These are phyloP conservation scores for Drosophila pegasa DNA, from an alignment of 2,888 invertebrate species.

Conservation along the genomic window DNA sequence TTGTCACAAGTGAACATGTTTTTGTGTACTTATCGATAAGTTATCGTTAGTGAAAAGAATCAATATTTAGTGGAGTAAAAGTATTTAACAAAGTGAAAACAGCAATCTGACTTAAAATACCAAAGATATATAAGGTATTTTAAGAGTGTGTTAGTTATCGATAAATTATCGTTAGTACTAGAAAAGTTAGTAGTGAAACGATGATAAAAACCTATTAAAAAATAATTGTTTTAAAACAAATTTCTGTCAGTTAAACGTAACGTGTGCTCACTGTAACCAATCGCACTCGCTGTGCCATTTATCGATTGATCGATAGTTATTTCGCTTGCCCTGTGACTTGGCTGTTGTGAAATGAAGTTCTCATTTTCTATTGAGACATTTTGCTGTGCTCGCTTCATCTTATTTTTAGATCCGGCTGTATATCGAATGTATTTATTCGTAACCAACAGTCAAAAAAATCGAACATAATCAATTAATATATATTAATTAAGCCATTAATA, in stretches of 20 bases:
- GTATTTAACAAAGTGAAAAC: too few species aligned
- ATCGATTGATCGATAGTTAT: constrained; percentile 31
- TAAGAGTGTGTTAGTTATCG: too few species aligned
- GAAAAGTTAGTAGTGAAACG: neutral
- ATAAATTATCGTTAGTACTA: neutral
- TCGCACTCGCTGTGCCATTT: neutral
- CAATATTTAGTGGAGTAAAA: too few species aligned
- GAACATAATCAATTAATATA: constrained; percentile 69
- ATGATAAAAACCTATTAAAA: neutral
- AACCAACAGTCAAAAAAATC: constrained; percentile 13
- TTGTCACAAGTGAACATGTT: neutral
- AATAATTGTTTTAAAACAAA: neutral
- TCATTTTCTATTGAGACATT: constrained; percentile 18
- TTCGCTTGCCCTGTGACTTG: constrained; percentile 9
- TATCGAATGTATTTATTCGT: constrained; percentile 16
- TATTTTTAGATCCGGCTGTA: constrained; percentile 14
- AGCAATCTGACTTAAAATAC: too few species aligned
- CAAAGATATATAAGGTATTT: too few species aligned
- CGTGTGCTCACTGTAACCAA: constrained; percentile 7
- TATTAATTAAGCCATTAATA: constrained; percentile 72
- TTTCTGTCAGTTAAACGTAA: neutral
- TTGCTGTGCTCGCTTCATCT: constrained; percentile 10
- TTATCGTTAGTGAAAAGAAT: too few species aligned
- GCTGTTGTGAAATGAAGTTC: constrained; percentile 14
- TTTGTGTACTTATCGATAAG: neutral